A percentile compares a stretch with the other conserved stretches of the same genome.
These are phyloP conservation scores for Apodemus speciosus DNA, from an alignment of 2,113 vertebrate species.

Conservation along the genomic window DNA sequence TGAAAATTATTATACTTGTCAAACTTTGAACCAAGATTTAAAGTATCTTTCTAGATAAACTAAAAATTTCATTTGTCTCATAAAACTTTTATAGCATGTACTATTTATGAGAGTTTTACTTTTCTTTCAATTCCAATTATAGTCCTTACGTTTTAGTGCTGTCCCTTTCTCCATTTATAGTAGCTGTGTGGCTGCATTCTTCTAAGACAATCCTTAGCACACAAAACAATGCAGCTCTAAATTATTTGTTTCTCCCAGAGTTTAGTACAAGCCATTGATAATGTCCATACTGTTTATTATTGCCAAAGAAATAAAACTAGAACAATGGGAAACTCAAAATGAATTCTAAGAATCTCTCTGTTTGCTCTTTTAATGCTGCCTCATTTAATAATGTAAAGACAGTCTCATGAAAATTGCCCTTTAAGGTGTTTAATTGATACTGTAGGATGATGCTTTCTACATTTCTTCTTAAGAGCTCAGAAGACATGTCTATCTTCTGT, in stretches of 20 bases:
- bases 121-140: background rate
- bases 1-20: no score
- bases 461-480: no score
- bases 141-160: background rate
- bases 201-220: background rate
- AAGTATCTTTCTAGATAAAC: no score
- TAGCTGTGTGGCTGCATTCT: background rate
- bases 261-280: background rate
- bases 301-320: background rate
- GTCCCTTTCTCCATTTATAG: background rate
- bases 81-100: no score
- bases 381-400: no score
- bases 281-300: background rate
- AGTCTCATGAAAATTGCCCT: no score
- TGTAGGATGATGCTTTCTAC: no score
- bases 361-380: background rate
- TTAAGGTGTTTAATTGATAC: no score
- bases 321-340: background rate
- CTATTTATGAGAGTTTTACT: background rate
- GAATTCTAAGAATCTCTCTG: conserved; percentile 10
- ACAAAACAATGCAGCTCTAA: background rate
- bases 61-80: no score
- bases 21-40: no score
- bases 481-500: no score
- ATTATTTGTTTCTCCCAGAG: background rate